Conservation (phyloP, 2,113 vertebrate genomes). For the Ciconia boyciana region DNA sequence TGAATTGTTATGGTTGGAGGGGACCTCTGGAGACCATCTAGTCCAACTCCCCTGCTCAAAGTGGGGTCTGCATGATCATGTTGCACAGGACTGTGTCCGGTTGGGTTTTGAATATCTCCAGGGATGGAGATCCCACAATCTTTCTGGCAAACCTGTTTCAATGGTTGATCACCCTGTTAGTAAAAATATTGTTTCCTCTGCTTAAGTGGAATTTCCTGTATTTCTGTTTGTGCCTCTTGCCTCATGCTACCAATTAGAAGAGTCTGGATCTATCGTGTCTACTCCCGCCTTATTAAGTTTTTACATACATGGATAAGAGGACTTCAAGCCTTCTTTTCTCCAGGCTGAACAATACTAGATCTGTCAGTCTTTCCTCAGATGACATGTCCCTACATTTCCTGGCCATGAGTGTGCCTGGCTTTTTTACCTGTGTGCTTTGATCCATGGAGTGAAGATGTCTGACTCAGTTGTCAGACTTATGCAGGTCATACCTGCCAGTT, state of each 20-base stretch:
- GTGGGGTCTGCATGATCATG: background rate
- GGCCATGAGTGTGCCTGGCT: background rate
- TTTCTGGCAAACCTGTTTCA: background rate
- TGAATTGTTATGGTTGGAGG: background rate
- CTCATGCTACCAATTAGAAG: background rate
- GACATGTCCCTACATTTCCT: background rate
- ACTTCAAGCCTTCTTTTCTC: background rate
- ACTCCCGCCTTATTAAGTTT: background rate
- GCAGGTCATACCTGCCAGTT: background rate
- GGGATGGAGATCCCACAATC: background rate
- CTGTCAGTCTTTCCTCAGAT: background rate
- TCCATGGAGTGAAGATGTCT: background rate
- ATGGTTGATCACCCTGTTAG: background rate
- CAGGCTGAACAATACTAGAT: background rate
- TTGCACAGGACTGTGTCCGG: background rate
- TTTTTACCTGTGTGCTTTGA: background rate
- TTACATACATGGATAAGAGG: background rate
- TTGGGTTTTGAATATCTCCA: background rate
- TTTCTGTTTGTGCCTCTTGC: background rate
- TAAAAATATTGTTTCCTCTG: background rate
- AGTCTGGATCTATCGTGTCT: background rate
- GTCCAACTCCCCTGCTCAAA: background rate
- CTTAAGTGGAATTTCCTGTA: background rate
- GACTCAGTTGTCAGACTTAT: background rate
- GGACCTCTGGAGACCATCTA: background rate